These are phyloP conservation scores for Zalophus californianus DNA, from an alignment of 2,797 vertebrate species.

Conservation along the genomic window DNA sequence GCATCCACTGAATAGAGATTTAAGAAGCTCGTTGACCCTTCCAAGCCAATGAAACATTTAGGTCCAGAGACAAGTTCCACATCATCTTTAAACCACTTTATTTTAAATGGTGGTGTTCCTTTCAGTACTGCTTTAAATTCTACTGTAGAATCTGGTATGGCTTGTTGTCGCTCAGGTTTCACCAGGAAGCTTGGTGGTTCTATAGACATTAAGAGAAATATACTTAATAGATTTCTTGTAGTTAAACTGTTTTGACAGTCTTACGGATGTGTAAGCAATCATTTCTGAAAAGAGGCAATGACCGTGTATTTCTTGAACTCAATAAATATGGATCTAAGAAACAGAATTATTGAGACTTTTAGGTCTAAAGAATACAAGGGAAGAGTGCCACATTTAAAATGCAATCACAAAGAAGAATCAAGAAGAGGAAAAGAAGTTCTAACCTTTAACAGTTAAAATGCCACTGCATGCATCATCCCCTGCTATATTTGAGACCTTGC, in stretches of 20 bases:
- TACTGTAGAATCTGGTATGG: constrained; percentile 93
- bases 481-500: constrained; percentile 94
- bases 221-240: constrained; percentile 56
- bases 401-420: constrained; percentile 37
- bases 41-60: constrained; percentile 95
- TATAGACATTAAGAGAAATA: constrained; percentile 90
- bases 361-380: background rate
- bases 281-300: constrained; percentile 55
- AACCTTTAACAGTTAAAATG: constrained; percentile 91
- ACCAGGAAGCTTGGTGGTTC: constrained; percentile 97
- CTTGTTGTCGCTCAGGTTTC: constrained; percentile 93
- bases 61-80: constrained; percentile 95
- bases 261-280: constrained; percentile 66
- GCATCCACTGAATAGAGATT: constrained; percentile 95
- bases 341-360: background rate
- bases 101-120: constrained; percentile 96
- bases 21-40: constrained; percentile 95
- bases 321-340: constrained; percentile 26
- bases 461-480: constrained; percentile 94
- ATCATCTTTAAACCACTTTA: constrained; percentile 98
- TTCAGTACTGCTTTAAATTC: constrained; percentile 95
- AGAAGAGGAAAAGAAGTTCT: constrained; percentile 82
- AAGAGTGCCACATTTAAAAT: constrained; percentile 42
- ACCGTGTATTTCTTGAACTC: constrained; percentile 55
- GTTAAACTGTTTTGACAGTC: constrained; percentile 61